phyloP scores from a whole-genome alignment of 2,888 invertebrate species.

The Xestia xanthographa region DNA sequence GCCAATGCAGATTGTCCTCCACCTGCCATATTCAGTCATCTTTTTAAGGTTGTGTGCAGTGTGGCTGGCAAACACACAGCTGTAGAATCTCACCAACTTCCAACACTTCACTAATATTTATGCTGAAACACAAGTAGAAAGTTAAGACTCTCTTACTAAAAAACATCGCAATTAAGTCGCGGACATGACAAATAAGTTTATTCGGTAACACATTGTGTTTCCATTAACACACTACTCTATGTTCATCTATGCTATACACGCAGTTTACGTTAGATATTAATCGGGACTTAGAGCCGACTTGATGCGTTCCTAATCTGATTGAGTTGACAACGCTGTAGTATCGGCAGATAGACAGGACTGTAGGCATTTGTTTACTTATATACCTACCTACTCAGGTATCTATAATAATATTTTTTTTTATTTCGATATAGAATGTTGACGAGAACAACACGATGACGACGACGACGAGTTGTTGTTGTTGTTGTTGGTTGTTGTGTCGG shows the following conservation, averaged over 20 bases:
- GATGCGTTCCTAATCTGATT: slow-evolving; percentile 73
- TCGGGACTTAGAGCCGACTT: slow-evolving; percentile 65
- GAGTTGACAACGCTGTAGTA: slow-evolving; percentile 66
- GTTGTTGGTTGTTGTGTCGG: no score
- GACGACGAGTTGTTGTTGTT: no score
- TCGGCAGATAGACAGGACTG: slow-evolving; percentile 16
- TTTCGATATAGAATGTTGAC: no score
- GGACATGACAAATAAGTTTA: neutral
- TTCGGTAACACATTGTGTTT: neutral
- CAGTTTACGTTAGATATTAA: slow-evolving; percentile 60
- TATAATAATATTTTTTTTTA: no score
- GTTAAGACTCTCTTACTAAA: no score
- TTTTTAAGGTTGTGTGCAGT: no score
- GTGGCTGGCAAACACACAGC: neutral
- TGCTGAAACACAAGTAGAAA: neutral
- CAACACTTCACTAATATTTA: no score
- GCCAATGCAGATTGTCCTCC: neutral
- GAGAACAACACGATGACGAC: no score
- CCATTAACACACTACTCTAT: slow-evolving; percentile 26
- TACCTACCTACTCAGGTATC: no score
- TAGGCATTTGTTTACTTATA: slow-evolving; percentile 32
- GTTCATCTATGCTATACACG: slow-evolving; percentile 6
- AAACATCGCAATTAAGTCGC: neutral
- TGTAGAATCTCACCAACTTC: neutral
- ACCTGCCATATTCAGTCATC: neutral